These are phyloP conservation scores for Chaetodon auriga DNA, from an alignment of 2,113 vertebrate genomes.

Conservation along the genomic window DNA sequence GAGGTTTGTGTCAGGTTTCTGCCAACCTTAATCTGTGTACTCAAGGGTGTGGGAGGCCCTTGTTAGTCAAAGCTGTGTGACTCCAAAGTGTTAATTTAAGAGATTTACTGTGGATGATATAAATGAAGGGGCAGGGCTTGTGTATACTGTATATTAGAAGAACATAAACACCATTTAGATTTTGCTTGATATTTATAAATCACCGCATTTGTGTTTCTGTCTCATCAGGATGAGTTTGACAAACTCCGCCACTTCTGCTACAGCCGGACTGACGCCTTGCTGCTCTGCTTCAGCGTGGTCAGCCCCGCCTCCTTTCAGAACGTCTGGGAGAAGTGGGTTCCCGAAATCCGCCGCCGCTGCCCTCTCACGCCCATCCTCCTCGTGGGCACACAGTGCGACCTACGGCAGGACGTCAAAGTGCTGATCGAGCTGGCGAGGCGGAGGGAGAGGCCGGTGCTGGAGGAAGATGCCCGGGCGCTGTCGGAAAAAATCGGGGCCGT, in stretches of 20 bases:
- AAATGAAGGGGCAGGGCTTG: conserved; percentile 43
- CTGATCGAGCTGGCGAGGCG: conserved; percentile 85
- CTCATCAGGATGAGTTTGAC: conserved; percentile 88
- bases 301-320: conserved; percentile 89
- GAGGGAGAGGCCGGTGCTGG: conserved; percentile 82
- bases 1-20: conserved; percentile 55
- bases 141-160: conserved; percentile 26
- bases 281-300: conserved; percentile 91
- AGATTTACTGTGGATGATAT: conserved; percentile 59
- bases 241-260: conserved; percentile 90
- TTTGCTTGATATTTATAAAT: conserved; percentile 1
- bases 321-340: conserved; percentile 88
- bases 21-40: conserved; percentile 65
- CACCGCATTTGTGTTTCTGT: conserved; percentile 5
- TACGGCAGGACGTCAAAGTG: conserved; percentile 88
- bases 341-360: conserved; percentile 86
- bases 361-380: conserved; percentile 85
- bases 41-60: conserved; percentile 68
- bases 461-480: conserved; percentile 81
- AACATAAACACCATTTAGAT: conserved; percentile 46
- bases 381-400: conserved; percentile 89
- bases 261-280: conserved; percentile 84
- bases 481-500: conserved; percentile 85
- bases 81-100: conserved; percentile 70
- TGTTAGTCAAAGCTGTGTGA: conserved; percentile 63